Evolutionary conservation across 2,888 invertebrate species (phyloP), one percentile per base, ranked within the genome.

Genomic region (Scaptomyza flava): DNA sequence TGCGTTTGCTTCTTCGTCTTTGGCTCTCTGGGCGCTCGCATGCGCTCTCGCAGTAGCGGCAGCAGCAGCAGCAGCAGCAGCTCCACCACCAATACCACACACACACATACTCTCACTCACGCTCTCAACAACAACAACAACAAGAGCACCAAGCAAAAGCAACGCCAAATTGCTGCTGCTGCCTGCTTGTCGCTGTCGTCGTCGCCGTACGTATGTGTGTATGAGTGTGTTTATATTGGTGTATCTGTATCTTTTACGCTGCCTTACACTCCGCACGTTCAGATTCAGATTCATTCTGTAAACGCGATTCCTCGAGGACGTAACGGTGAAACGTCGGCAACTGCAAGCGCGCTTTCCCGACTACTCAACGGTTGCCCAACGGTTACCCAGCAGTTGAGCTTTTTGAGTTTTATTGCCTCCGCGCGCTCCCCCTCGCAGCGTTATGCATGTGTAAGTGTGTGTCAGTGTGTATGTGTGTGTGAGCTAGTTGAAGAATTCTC

Each of bases 251-350:
- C 89, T 85, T 91, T 91, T 90, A 91, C 91, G 91, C 88, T 91
- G 91, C 89, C 89, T 91, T 90, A 91, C 91, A 91, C 90, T 89
- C 83, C 91, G 89, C 90, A 90, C 90, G 89, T 91, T 91, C 89
- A 90, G 89, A 91, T 91, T 91, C 89, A 89, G 88, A 91, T 90
- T 91, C 91, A 91, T 91, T 91, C 91, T 91, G 91, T 91, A 91
- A 90, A 89, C 91, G 91, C 92, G 91, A 91, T 91, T 91, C 91
- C 90, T 91, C 91, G 92, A 92, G 91, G 91, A 92, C 91, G 91
- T 91, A 90, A 89, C 88, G 88, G 88, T 87, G 87, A 84, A 89
- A 88, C 89, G 90, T 89, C 89, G 91, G 90, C 89, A 74, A 72
- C 75, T 78, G 75, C 81, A 82, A 87, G 89, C 90, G 90, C 89